Evolutionary conservation across 2,113 vertebrate species (phyloP).

Genomic region (Clarias magur): DNA sequence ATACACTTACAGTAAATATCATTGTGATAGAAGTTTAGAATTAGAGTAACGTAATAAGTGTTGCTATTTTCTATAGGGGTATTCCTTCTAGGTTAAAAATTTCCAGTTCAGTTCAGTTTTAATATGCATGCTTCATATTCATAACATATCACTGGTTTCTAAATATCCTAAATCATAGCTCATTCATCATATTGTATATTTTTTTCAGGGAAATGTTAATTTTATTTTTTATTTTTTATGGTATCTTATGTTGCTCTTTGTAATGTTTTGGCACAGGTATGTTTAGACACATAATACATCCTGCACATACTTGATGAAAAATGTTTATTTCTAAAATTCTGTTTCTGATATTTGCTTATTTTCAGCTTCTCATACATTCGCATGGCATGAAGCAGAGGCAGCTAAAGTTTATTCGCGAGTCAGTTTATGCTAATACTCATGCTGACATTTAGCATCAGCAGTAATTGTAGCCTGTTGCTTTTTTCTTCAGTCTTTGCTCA

Average conservation of each 20-base stretch:
- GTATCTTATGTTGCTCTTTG: not conserved
- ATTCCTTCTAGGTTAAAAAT: not conserved
- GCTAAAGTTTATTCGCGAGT: not conserved
- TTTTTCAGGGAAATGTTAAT: not conserved
- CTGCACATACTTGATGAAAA: too few species aligned
- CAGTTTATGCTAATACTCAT: not conserved
- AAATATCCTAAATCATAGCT: not conserved
- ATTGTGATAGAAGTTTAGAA: not conserved
- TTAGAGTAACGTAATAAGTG: not conserved
- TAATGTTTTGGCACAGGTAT: not conserved
- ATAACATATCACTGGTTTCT: not conserved
- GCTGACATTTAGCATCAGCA: conserved; percentile 32
- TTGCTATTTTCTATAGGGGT: not conserved
- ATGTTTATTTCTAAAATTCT: not conserved
- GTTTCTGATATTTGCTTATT: not conserved
- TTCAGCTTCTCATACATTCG: not conserved
- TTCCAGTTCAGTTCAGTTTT: not conserved
- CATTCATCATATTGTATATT: not conserved
- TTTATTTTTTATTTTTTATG: not conserved
- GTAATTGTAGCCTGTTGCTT: conserved; percentile 29
- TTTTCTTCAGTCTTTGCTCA: conserved; percentile 25
- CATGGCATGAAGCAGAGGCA: not conserved
- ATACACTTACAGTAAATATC: not conserved
- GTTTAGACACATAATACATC: not conserved
- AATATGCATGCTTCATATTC: not conserved